phyloP scores from a whole-genome alignment of 2,888 invertebrate species.

The Lamellibrachia satsuma region DNA sequence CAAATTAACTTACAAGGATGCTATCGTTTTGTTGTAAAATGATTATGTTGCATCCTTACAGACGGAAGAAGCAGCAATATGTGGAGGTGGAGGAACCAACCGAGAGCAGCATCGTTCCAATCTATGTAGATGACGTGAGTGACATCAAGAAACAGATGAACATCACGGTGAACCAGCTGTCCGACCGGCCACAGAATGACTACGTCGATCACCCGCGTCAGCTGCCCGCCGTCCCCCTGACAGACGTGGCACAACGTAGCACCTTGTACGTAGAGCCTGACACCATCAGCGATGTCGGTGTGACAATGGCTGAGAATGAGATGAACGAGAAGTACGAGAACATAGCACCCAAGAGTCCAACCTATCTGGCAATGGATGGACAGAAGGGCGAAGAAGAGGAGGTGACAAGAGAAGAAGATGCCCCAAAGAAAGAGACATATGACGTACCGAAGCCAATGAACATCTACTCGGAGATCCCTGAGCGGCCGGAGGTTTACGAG shows the following conservation, averaged over 20 bases:
- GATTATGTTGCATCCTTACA: not conserved
- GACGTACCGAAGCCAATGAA: not conserved
- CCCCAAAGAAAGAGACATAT: not conserved
- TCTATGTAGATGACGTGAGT: not conserved
- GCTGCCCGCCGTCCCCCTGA: not conserved
- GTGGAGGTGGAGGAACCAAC: not conserved
- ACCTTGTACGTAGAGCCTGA: not conserved
- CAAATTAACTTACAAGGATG: too few relatives aligned
- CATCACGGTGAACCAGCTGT: not conserved
- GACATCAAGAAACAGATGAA: slow-evolving; percentile 4
- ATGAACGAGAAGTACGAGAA: not conserved
- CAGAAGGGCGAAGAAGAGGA: not conserved
- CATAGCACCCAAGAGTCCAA: not conserved
- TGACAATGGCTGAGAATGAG: not conserved
- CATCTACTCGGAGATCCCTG: slow-evolving; percentile 6
- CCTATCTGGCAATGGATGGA: not conserved
- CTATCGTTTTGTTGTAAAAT: not conserved
- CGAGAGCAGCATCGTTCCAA: not conserved
- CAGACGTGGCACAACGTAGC: not conserved
- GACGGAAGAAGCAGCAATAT: slow-evolving; percentile 1
- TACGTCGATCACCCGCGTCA: not conserved
- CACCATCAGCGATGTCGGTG: not conserved
- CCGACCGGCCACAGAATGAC: not conserved
- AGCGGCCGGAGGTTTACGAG: not conserved
- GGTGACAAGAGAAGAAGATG: not conserved